A percentile compares a stretch with the other conserved stretches of the same genome.
These are phyloP conservation scores for Pimpla rufipes DNA, from an alignment of 2,888 invertebrate species.

Conservation along the genomic window DNA sequence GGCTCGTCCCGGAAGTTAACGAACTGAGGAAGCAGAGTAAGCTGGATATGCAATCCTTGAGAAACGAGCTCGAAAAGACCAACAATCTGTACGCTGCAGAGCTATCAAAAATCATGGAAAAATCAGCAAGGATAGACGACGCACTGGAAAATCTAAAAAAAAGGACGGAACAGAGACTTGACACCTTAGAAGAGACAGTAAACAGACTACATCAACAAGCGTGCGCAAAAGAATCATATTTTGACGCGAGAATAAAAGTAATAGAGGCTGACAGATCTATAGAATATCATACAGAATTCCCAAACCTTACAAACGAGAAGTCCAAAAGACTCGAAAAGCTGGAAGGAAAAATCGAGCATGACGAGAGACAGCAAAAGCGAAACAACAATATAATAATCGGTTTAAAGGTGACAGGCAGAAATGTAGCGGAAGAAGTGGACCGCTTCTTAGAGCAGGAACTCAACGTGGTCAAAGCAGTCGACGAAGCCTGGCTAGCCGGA, in stretches of 20 bases:
- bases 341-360: neutral
- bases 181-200: constrained; percentile 1
- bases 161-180: neutral
- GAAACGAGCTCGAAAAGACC: constrained; percentile 1
- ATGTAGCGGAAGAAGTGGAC: constrained; percentile 13
- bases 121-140: neutral
- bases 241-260: constrained; percentile 9
- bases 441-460: neutral
- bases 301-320: neutral
- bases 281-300: neutral
- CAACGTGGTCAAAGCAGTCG: neutral
- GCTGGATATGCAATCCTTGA: neutral
- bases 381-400: constrained; percentile 20
- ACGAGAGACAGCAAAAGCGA: constrained; percentile 25
- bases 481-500: neutral
- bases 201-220: neutral
- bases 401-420: constrained; percentile 10
- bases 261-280: constrained; percentile 4
- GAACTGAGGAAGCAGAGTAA: neutral
- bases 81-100: neutral
- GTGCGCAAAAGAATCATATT: neutral
- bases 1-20: constrained; percentile 2
- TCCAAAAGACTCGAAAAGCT: constrained; percentile 6
- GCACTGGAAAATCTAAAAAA: constrained; percentile 6
- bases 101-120: constrained; percentile 7